Evolutionary conservation across 1,140 invertebrate species (phyloP).

Genomic region (Heterodera carotae): DNA sequence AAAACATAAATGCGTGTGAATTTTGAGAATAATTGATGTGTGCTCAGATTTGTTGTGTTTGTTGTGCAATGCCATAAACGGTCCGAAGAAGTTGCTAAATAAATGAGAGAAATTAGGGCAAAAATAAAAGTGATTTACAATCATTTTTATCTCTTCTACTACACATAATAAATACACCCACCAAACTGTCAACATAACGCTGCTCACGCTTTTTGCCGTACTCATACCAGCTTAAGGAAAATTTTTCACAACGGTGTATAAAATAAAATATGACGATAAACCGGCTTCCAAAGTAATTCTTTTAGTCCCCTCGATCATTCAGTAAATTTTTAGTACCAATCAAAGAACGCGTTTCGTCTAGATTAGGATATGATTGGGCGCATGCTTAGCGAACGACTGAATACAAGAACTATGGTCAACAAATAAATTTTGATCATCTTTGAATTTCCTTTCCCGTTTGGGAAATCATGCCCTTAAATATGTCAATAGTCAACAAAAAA

Average conservation of each 20-base stretch:
- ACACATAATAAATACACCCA: neutral
- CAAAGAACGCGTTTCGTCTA: too few relatives aligned
- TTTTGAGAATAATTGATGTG: neutral
- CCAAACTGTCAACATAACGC: constrained; percentile 47
- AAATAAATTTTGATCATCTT: too few relatives aligned
- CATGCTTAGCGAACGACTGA: too few relatives aligned
- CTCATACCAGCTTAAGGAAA: constrained; percentile 43
- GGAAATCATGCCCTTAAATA: too few relatives aligned
- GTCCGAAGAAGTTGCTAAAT: constrained; percentile 43
- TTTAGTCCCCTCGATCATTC: too few relatives aligned
- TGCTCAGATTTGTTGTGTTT: constrained; percentile 38
- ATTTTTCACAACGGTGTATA: neutral
- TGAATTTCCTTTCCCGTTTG: too few relatives aligned
- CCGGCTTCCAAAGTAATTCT: too few relatives aligned
- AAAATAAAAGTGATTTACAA: neutral
- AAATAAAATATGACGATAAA: too few relatives aligned
- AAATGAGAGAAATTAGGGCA: neutral
- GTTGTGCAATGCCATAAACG: constrained; percentile 51
- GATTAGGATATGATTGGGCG: too few relatives aligned
- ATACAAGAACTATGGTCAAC: too few relatives aligned
- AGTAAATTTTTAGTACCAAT: too few relatives aligned
- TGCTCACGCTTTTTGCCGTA: constrained; percentile 46
- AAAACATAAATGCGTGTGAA: too few relatives aligned
- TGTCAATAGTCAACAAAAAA: neutral
- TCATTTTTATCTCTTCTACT: neutral